Evolutionary conservation across 2,888 invertebrate species (phyloP).

Genomic region (Eilema caniola): DNA sequence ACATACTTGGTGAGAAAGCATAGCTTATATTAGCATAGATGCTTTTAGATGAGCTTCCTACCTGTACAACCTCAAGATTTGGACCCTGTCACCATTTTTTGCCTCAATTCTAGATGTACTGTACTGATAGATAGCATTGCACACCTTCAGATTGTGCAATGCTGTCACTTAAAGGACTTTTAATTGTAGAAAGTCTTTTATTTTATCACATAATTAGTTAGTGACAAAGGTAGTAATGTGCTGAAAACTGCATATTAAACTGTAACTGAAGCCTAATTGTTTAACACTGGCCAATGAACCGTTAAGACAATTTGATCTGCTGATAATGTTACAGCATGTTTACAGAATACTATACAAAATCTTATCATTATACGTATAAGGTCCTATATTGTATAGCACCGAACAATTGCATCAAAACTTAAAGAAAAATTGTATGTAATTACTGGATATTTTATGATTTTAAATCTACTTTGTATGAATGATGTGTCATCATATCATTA

Average conservation of each 20-base stretch:
- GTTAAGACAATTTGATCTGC: conserved; percentile 45
- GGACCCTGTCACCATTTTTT: no score
- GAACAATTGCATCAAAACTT: conserved; percentile 21
- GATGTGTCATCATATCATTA: not conserved
- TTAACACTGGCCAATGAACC: conserved; percentile 47
- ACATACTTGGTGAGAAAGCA: no score
- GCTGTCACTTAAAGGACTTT: not conserved
- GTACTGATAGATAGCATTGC: no score
- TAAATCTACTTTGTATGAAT: not conserved
- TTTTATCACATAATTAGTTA: not conserved
- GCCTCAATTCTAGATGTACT: no score
- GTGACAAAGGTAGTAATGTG: not conserved
- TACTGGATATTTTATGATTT: conserved; percentile 27
- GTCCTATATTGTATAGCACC: conserved; percentile 9
- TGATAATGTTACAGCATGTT: conserved; percentile 34
- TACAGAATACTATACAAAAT: conserved; percentile 6
- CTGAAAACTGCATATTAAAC: conserved; percentile 6
- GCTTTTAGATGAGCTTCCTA: no score
- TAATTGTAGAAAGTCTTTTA: not conserved
- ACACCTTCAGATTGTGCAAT: no score
- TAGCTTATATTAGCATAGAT: no score
- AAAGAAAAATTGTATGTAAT: conserved; percentile 23
- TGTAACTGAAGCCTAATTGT: conserved; percentile 34
- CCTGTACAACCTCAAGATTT: no score
- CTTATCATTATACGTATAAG: not conserved